phyloP scores from a whole-genome alignment of 2,797 vertebrate genomes.

The Lagodon rhomboides region DNA sequence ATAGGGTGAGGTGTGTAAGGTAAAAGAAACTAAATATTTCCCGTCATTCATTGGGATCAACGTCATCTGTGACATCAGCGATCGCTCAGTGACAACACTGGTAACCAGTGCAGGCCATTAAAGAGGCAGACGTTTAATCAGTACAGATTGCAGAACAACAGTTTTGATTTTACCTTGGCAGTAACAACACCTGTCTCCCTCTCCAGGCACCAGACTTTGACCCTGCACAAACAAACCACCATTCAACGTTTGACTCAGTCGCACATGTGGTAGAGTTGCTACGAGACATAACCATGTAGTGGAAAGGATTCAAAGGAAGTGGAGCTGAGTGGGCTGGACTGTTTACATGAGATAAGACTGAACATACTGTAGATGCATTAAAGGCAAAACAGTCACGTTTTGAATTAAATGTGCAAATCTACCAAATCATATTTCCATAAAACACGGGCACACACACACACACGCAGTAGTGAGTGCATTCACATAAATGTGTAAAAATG shows the following conservation, averaged over 20 bases:
- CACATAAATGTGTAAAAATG: not conserved
- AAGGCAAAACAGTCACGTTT: not conserved
- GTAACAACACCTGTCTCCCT: constrained; percentile 86
- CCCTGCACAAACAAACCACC: constrained; percentile 79
- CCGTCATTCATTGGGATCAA: not conserved
- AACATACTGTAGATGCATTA: not conserved
- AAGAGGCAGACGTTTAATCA: too few species aligned
- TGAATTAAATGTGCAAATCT: not conserved
- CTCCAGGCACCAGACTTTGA: constrained; percentile 82
- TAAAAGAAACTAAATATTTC: too few species aligned
- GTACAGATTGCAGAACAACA: constrained; percentile 2
- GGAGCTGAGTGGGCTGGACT: not conserved
- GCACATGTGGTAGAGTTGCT: not conserved
- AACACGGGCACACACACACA: not conserved
- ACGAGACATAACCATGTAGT: not conserved
- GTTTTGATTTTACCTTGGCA: constrained; percentile 74
- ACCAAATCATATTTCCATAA: not conserved
- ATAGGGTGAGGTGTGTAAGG: not conserved
- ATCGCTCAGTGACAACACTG: not conserved
- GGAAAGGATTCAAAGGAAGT: not conserved
- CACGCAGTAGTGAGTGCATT: not conserved
- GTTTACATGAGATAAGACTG: constrained; percentile 18
- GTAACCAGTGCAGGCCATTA: not conserved
- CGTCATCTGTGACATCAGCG: not conserved
- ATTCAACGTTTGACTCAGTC: not conserved